Conservation (phyloP, 64 coral and sea anemone species). For the Montipora foliosa region DNA sequence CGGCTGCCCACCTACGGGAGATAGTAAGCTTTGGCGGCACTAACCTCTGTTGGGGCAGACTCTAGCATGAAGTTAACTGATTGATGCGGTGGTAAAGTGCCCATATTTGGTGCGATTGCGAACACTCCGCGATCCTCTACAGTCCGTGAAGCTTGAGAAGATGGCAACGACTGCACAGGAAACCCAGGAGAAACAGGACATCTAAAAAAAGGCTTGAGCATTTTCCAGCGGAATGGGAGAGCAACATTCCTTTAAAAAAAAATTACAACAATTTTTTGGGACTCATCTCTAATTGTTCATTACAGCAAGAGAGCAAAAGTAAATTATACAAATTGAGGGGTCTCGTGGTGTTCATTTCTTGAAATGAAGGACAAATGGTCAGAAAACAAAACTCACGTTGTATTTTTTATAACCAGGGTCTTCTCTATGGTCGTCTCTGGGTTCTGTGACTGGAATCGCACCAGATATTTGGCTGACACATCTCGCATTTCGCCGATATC, state of each 20-base stretch:
- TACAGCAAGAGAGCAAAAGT: no score
- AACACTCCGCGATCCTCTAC: constrained; percentile 75
- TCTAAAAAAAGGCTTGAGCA: constrained; percentile 83
- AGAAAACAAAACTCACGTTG: constrained; percentile 75
- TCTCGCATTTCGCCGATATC: constrained; percentile 93
- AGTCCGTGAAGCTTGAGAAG: constrained; percentile 36
- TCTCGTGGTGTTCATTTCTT: no score
- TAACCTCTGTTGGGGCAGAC: constrained; percentile 78
- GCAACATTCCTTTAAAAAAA: constrained; percentile 74
- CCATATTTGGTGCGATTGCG: constrained; percentile 83
- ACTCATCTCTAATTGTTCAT: no score
- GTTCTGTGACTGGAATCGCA: constrained; percentile 86
- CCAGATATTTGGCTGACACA: constrained; percentile 73
- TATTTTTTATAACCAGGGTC: constrained; percentile 89
- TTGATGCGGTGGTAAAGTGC: constrained; percentile 83
- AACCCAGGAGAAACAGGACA: constrained; percentile 29
- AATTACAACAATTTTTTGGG: no score
- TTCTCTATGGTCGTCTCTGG: constrained; percentile 78
- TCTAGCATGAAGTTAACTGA: constrained; percentile 82
- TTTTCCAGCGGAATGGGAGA: constrained; percentile 92
- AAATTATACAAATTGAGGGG: no score
- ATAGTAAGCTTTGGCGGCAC: neutral
- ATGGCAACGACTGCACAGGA: neutral
- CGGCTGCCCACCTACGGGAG: neutral
- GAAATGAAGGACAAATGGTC: neutral